Evolutionary conservation across 2,797 vertebrate genomes (phyloP).

Genomic region (Protonibea diacanthus): DNA sequence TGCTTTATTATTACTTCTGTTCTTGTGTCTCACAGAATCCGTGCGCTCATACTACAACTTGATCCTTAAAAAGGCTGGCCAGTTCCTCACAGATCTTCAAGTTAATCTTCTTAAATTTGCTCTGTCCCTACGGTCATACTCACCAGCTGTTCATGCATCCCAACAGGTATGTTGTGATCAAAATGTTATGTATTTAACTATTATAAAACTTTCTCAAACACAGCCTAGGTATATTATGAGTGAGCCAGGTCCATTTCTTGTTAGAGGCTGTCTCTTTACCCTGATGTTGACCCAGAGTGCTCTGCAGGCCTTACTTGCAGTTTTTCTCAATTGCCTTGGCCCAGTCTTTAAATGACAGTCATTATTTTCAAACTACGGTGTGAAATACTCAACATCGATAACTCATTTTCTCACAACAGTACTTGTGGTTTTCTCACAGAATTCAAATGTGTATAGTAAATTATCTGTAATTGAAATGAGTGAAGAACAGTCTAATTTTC

Average conservation of each 20-base stretch:
- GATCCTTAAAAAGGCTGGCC: slow-evolving; percentile 96
- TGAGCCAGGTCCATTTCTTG: neutral
- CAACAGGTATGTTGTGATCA: slow-evolving; percentile 89
- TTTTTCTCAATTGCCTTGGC: slow-evolving; percentile 26
- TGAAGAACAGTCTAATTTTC: neutral
- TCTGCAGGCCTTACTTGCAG: neutral
- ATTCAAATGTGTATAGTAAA: slow-evolving; percentile 30
- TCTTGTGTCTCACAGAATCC: slow-evolving; percentile 85
- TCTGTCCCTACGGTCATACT: slow-evolving; percentile 91
- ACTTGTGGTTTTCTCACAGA: slow-evolving; percentile 27
- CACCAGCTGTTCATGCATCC: slow-evolving; percentile 93
- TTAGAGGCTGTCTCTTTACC: neutral
- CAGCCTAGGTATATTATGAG: neutral
- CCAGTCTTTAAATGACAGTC: neutral
- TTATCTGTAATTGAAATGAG: slow-evolving; percentile 42
- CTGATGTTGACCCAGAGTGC: neutral
- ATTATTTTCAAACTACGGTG: slow-evolving; percentile 29
- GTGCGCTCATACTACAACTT: slow-evolving; percentile 94
- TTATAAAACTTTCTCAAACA: neutral
- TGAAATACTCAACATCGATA: slow-evolving; percentile 27
- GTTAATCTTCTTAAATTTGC: slow-evolving; percentile 93
- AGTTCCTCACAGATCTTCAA: slow-evolving; percentile 94
- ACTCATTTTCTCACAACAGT: slow-evolving; percentile 18
- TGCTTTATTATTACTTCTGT: slow-evolving; percentile 11
- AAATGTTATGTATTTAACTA: slow-evolving; percentile 6